These are phyloP conservation scores for Brachypalpus laphriformis DNA, from an alignment of 2,888 invertebrate genomes.

Conservation along the genomic window DNA sequence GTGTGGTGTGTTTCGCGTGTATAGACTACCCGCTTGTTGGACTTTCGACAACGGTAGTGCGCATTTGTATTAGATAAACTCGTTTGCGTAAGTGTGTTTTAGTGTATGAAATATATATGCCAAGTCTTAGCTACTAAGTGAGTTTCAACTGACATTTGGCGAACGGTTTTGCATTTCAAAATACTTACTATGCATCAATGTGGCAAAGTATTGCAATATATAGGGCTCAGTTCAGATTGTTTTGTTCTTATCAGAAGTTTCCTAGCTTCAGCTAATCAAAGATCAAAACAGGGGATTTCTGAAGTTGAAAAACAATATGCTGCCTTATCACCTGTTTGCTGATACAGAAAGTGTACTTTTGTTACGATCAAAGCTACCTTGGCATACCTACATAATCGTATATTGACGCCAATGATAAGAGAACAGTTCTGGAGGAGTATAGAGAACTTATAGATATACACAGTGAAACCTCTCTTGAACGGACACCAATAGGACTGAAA, in stretches of 20 bases:
- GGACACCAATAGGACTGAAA: too few relatives aligned
- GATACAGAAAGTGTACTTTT: too few relatives aligned
- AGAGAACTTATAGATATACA: too few relatives aligned
- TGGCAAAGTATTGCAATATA: background rate
- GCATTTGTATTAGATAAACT: background rate
- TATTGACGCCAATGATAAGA: too few relatives aligned
- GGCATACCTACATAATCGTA: too few relatives aligned
- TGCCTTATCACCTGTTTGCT: conserved; percentile 12
- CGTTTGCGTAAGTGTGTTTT: background rate
- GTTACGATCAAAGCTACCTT: too few relatives aligned
- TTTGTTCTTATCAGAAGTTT: background rate
- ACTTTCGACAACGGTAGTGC: background rate
- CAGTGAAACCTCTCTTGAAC: too few relatives aligned
- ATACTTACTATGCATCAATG: background rate
- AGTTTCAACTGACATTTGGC: conserved; percentile 4
- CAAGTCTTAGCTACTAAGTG: background rate
- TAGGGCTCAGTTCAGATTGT: background rate
- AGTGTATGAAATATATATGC: background rate
- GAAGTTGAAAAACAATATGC: background rate
- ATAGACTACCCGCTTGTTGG: too few relatives aligned
- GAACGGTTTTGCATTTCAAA: background rate
- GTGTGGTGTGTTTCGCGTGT: too few relatives aligned
- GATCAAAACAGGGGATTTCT: background rate
- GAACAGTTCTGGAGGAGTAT: too few relatives aligned
- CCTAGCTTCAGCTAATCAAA: background rate